Evolutionary conservation across 2,797 vertebrate genomes (phyloP).

Genomic region (Mormyrus hasselquistii): DNA sequence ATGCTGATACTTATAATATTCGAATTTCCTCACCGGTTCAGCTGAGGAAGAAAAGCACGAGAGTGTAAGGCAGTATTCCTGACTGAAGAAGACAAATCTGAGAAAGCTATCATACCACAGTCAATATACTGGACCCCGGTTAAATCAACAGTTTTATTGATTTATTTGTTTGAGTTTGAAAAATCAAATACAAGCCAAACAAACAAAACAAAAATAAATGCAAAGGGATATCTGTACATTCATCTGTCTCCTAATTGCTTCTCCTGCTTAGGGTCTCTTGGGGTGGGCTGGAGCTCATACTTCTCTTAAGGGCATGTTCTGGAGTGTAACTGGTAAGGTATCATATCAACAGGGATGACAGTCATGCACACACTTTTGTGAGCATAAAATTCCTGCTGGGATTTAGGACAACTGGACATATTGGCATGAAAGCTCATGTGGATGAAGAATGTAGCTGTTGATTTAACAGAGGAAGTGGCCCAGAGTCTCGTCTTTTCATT

Average conservation of each 20-base stretch:
- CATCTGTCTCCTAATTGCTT: neutral
- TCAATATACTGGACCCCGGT: neutral
- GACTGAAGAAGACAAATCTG: neutral
- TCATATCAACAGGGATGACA: neutral
- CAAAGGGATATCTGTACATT: neutral
- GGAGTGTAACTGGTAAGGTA: neutral
- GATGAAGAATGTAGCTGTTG: neutral
- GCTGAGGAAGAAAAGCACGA: constrained; percentile 30
- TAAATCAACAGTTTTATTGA: neutral
- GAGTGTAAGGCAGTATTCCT: constrained; percentile 4
- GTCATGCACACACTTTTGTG: neutral
- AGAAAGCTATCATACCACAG: neutral
- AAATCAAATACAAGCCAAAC: neutral
- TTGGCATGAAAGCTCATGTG: neutral
- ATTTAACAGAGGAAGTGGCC: constrained; percentile 30
- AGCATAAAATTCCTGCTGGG: neutral
- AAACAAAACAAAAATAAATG: neutral
- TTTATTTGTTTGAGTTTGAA: neutral
- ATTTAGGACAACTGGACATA: neutral
- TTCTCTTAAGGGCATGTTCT: neutral
- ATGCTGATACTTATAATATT: constrained; percentile 43
- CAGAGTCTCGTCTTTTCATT: constrained; percentile 24
- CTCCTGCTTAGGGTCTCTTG: neutral
- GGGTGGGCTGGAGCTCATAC: neutral
- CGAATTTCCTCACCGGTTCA: constrained; percentile 30